These are phyloP conservation scores for Limnothrissa miodon DNA, from an alignment of 2,113 vertebrate genomes.

Conservation along the genomic window DNA sequence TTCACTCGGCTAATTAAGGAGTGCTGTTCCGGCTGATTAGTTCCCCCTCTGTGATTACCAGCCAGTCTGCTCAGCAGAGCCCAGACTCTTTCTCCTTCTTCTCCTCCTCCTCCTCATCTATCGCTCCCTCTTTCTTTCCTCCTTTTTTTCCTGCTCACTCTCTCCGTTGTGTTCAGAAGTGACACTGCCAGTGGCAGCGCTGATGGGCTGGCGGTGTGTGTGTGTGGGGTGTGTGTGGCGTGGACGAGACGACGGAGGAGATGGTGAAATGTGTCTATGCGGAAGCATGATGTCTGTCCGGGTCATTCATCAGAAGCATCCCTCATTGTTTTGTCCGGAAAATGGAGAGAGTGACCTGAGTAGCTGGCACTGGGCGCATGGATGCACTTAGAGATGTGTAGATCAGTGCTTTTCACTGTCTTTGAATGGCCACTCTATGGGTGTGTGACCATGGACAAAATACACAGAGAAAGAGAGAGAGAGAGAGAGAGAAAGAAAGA, in stretches of 20 bases:
- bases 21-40: slow-evolving; percentile 75
- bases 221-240: not conserved
- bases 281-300: slow-evolving; percentile 44
- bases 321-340: not conserved
- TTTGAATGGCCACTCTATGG: not conserved
- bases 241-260: slow-evolving; percentile 49
- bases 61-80: slow-evolving; percentile 66
- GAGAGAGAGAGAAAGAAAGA: not conserved
- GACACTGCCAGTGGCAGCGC: not conserved
- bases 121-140: not conserved
- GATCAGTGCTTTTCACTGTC: slow-evolving; percentile 3
- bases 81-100: not conserved
- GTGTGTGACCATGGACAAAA: not conserved
- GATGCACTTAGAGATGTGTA: not conserved
- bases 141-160: not conserved
- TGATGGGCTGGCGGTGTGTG: too few relatives aligned
- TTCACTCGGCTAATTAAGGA: slow-evolving; percentile 76
- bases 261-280: slow-evolving; percentile 54
- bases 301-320: not conserved
- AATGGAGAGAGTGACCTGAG: not conserved
- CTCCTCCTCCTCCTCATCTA: not conserved
- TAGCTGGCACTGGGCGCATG: not conserved
- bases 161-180: not conserved
- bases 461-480: not conserved
- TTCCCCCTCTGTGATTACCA: slow-evolving; percentile 77